Evolutionary conservation across 1,140 invertebrate genomes (phyloP), one percentile per base, ranked within the genome.

Genomic region (Plectrocnemia conspersa): DNA sequence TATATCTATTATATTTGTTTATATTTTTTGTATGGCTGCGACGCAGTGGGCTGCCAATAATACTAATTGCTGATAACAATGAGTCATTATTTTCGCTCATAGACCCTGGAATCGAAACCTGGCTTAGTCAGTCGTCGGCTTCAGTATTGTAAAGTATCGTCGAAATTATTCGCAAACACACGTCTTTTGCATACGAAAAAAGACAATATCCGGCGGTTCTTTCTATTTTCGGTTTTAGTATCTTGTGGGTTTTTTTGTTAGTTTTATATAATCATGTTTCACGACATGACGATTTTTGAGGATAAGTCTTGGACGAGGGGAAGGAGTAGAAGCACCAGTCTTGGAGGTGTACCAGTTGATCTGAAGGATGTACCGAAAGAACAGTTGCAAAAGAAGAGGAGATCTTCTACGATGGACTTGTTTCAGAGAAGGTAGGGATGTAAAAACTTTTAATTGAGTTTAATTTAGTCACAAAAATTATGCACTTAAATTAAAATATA

Each of bases 1-100:
- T n/a, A n/a, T n/a, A n/a, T n/a, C n/a, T n/a, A n/a, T n/a, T n/a
- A n/a, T n/a, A n/a, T n/a, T n/a, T n/a, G n/a, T n/a, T n/a, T n/a
- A n/a, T n/a, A n/a, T n/a, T 38, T 38, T 38, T 38, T 38, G 18
- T 38, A 36, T 23, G 33, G 16, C 24, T 36, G 24, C 9, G 29
- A 5, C 44, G 25, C 58, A 47, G 53, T 53, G 27, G 52, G 58
- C 48, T 35, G 53, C 48, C 58, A 55, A 59, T 59, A 59, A 59
- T 55, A 54, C 23, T 55, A 59, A 55, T 59, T 38, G 53, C 45
- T 52, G 58, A 59, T 59, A 59, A 59, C 40, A 59, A 40, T 45
- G 52, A 50, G 21, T 52, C 38, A 55, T 23, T 38, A 24, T 40
- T 35, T 11, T 5, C 13, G 18, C 35, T n/a, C n/a, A n/a, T n/a